Evolutionary conservation across 2,888 invertebrate species (phyloP).

Genomic region (Phyllotreta striolata): DNA sequence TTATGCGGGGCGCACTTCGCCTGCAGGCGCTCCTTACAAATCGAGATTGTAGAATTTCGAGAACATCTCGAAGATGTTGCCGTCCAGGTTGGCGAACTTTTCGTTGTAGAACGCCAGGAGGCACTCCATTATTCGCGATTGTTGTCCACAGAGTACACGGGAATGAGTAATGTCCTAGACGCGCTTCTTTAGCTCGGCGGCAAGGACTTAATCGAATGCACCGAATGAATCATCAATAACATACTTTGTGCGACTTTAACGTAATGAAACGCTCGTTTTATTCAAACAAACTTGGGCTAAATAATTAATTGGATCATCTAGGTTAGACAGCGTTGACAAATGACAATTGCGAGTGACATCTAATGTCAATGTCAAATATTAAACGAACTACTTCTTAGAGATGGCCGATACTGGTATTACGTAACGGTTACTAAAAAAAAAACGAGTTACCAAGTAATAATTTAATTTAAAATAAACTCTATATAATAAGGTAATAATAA

Average conservation of each 20-base stretch:
- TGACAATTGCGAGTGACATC: conserved; percentile 30
- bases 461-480: background rate
- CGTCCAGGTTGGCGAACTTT: conserved; percentile 51
- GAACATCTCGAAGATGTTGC: conserved; percentile 53
- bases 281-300: conserved; percentile 26
- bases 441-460: background rate
- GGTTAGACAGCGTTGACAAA: conserved; percentile 35
- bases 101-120: conserved; percentile 52
- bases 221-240: background rate
- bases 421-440: no score
- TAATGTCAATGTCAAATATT: background rate
- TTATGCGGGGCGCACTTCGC: no score
- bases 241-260: conserved; percentile 21
- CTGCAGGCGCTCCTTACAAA: no score
- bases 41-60: conserved; percentile 51
- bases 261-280: conserved; percentile 43
- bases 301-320: conserved; percentile 31
- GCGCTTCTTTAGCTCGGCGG: background rate
- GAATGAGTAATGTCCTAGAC: conserved; percentile 14
- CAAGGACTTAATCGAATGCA: background rate
- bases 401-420: no score
- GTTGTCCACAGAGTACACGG: conserved; percentile 23
- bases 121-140: conserved; percentile 48
- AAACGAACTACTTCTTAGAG: no score
- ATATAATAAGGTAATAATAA: conserved; percentile 3